These are phyloP conservation scores for Ormyrus nitidulus DNA, from an alignment of 2,888 invertebrate species.

Conservation along the genomic window DNA sequence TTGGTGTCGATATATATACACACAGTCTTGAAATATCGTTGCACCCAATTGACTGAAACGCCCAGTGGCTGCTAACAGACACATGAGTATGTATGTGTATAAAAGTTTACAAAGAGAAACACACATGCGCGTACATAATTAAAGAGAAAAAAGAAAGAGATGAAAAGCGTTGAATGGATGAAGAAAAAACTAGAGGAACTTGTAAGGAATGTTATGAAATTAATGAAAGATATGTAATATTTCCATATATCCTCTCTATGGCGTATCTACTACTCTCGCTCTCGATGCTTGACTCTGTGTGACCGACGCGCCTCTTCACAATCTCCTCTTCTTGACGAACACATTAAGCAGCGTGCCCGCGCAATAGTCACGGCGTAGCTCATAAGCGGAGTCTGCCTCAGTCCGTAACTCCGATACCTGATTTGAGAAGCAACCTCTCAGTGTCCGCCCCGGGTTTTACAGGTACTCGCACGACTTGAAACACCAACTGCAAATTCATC, in stretches of 20 bases:
- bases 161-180: conserved; percentile 24
- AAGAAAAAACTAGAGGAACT: neutral
- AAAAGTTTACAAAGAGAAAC: conserved; percentile 49
- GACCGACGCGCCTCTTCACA: conserved; percentile 63
- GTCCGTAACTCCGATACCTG: conserved; percentile 90
- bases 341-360: conserved; percentile 78
- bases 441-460: conserved; percentile 76
- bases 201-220: conserved; percentile 49
- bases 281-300: conserved; percentile 70
- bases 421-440: conserved; percentile 85
- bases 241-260: conserved; percentile 72
- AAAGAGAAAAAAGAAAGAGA: conserved; percentile 53
- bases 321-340: conserved; percentile 66
- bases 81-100: conserved; percentile 12
- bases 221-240: conserved; percentile 68
- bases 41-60: conserved; percentile 45
- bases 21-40: conserved; percentile 55
- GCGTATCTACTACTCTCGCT: conserved; percentile 66
- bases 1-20: conserved; percentile 69
- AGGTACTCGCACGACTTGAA: conserved; percentile 75
- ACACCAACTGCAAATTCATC: conserved; percentile 42
- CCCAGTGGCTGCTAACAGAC: conserved; percentile 42
- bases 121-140: neutral
- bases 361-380: conserved; percentile 91
- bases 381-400: conserved; percentile 90